These are phyloP conservation scores for Elaphurus davidianus DNA, from an alignment of 2,113 vertebrate species.

Conservation along the genomic window DNA sequence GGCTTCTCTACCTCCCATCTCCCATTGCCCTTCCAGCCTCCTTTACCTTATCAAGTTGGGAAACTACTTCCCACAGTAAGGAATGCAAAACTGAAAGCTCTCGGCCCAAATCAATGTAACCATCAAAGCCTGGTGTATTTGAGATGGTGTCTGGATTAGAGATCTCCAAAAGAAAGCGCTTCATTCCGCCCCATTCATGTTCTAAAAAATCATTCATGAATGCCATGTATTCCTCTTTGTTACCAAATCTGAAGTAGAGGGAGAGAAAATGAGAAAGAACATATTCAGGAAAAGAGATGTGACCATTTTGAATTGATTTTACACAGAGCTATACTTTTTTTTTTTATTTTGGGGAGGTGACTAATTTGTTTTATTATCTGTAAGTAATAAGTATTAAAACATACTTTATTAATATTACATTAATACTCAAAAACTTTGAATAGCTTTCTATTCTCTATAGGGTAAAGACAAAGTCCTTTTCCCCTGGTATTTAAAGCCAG, in stretches of 20 bases:
- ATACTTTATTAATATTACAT: slow-evolving; percentile 3
- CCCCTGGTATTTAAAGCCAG: neutral
- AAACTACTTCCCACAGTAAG: slow-evolving; percentile 95
- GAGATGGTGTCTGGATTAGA: slow-evolving; percentile 94
- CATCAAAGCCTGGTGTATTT: slow-evolving; percentile 93
- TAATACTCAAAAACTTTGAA: slow-evolving; percentile 19
- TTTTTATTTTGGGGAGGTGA: neutral
- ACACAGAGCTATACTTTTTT: neutral
- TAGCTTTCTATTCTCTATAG: neutral
- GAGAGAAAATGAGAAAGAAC: slow-evolving; percentile 39
- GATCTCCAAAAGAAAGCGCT: slow-evolving; percentile 95
- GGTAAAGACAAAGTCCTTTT: neutral
- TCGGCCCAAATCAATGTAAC: slow-evolving; percentile 95
- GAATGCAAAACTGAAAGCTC: slow-evolving; percentile 95
- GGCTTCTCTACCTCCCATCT: neutral
- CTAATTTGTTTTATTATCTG: slow-evolving; percentile 5
- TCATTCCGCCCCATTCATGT: slow-evolving; percentile 97
- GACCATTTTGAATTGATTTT: slow-evolving; percentile 26
- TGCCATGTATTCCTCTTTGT: slow-evolving; percentile 98
- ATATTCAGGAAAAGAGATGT: neutral
- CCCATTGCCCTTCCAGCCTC: slow-evolving; percentile 7
- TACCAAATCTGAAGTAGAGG: slow-evolving; percentile 88
- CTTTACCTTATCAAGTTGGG: slow-evolving; percentile 96
- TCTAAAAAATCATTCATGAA: slow-evolving; percentile 99
- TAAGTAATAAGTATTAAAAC: slow-evolving; percentile 11